Conservation (phyloP, 1,140 invertebrate species). For the Drosophila tristis region DNA sequence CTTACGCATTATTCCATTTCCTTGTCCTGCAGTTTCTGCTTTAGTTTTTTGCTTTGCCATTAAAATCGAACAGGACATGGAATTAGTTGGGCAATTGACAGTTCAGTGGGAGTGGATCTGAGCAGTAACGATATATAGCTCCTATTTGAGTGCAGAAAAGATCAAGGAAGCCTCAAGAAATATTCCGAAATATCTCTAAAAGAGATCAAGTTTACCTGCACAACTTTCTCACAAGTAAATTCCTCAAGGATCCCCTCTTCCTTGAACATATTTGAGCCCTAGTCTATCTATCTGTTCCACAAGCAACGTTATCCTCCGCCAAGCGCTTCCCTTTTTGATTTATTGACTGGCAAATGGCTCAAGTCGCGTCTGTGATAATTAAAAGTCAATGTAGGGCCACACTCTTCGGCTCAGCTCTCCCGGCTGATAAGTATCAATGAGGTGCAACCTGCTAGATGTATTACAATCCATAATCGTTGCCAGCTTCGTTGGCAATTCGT, state of each 20-base stretch:
- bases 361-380: conserved; percentile 51
- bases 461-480: conserved; percentile 75
- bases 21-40: conserved; percentile 23
- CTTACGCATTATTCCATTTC: conserved; percentile 71
- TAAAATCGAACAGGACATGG: conserved; percentile 37
- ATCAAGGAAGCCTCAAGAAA: too few relatives aligned
- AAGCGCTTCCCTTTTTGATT: conserved; percentile 10
- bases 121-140: too few relatives aligned
- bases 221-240: neutral
- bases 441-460: conserved; percentile 62
- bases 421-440: conserved; percentile 51
- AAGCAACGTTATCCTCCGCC: neutral
- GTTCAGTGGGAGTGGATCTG: neutral
- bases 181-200: too few relatives aligned
- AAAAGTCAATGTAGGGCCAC: conserved; percentile 61
- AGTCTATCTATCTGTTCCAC: neutral
- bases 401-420: neutral
- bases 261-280: too few relatives aligned
- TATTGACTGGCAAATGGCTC: conserved; percentile 16
- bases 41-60: conserved; percentile 12
- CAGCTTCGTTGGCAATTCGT: conserved; percentile 62
- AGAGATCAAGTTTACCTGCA: too few relatives aligned
- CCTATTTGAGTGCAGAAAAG: too few relatives aligned
- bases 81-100: conserved; percentile 23
- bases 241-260: neutral